Evolutionary conservation across 1,140 invertebrate species (phyloP).

Genomic region (Solen grandis): DNA sequence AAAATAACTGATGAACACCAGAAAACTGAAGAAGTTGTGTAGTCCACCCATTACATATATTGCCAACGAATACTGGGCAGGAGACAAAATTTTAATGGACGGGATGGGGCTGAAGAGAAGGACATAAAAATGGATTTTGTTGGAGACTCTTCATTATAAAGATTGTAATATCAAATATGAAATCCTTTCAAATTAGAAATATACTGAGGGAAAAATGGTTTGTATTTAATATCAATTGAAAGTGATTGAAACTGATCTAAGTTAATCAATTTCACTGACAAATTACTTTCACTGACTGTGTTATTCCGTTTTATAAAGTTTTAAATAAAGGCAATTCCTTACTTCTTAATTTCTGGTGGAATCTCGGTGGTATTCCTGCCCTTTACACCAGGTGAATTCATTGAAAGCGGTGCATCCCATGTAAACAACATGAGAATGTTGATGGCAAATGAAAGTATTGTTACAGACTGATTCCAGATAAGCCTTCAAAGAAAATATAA

Average conservation of each 20-base stretch:
- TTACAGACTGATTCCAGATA: constrained; percentile 78
- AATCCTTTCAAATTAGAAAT: background rate
- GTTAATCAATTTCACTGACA: too few species aligned
- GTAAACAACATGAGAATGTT: constrained; percentile 80
- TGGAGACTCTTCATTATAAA: too few species aligned
- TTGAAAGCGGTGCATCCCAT: constrained; percentile 76
- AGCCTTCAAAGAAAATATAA: constrained; percentile 68
- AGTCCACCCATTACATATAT: constrained; percentile 74
- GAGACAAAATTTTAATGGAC: constrained; percentile 60
- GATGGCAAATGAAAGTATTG: constrained; percentile 77
- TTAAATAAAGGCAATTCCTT: too few species aligned
- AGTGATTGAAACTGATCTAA: too few species aligned
- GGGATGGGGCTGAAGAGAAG: constrained; percentile 68
- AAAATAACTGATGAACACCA: constrained; percentile 80
- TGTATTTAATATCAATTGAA: background rate
- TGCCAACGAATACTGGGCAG: constrained; percentile 67
- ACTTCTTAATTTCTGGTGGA: constrained; percentile 60
- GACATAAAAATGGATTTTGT: background rate
- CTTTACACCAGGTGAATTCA: constrained; percentile 55
- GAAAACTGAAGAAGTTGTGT: constrained; percentile 77
- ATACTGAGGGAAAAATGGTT: background rate
- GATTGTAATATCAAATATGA: background rate
- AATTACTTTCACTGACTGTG: too few species aligned
- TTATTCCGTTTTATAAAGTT: too few species aligned
- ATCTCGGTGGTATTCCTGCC: constrained; percentile 62